These are phyloP conservation scores for Trissonchulus sp. DNA, from an alignment of 2,888 invertebrate species.

Conservation along the genomic window DNA sequence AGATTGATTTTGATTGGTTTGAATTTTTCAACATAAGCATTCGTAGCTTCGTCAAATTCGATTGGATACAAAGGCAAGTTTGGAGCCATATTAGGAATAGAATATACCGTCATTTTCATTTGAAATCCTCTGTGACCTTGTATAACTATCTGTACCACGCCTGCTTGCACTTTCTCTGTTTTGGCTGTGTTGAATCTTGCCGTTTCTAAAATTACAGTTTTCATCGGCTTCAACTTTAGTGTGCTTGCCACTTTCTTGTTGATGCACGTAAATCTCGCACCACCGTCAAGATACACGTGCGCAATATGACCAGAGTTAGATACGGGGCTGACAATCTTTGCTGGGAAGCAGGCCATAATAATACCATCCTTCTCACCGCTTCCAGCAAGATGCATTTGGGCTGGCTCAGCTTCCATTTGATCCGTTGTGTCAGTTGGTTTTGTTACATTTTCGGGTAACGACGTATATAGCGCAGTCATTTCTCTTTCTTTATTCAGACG, in stretches of 20 bases:
- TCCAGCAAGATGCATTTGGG: not conserved
- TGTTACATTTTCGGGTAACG: not conserved
- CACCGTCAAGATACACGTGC: not conserved
- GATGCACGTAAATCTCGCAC: not conserved
- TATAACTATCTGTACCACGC: not conserved
- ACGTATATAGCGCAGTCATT: not conserved
- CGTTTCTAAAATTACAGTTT: not conserved
- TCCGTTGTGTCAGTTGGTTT: too few relatives aligned
- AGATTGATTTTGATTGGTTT: not conserved
- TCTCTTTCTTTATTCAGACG: not conserved
- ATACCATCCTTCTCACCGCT: not conserved
- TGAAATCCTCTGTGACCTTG: not conserved
- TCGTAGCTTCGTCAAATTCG: too few relatives aligned
- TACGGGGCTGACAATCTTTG: constrained; percentile 1
- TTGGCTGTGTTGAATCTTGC: not conserved
- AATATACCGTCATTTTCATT: not conserved
- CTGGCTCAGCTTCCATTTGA: too few relatives aligned
- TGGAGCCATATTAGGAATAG: not conserved
- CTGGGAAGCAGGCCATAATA: not conserved
- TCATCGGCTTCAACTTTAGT: not conserved
- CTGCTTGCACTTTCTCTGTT: not conserved
- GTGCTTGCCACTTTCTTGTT: not conserved
- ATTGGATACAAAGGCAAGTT: not conserved
- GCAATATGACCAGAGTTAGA: not conserved
- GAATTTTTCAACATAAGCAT: too few relatives aligned